Evolutionary conservation across 2,113 vertebrate genomes (phyloP).

Genomic region (Halichoerus grypus): DNA sequence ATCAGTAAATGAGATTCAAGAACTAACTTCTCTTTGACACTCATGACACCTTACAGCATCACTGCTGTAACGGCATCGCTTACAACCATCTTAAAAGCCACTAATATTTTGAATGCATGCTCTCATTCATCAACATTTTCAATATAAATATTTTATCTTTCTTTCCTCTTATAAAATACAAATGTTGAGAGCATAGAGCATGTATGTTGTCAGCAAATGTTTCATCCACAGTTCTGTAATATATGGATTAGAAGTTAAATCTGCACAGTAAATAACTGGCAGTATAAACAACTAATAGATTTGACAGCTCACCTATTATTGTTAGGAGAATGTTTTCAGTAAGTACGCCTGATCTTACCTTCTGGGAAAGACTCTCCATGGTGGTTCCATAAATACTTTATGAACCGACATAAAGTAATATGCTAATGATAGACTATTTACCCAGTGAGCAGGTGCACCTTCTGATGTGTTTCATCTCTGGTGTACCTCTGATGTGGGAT

Average conservation of each 20-base stretch:
- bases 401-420: slow-evolving; percentile 82
- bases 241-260: slow-evolving; percentile 71
- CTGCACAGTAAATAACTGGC: slow-evolving; percentile 63
- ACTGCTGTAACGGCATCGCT: not conserved
- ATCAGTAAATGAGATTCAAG: slow-evolving; percentile 75
- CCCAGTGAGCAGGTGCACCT: slow-evolving; percentile 86
- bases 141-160: slow-evolving; percentile 54
- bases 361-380: slow-evolving; percentile 76
- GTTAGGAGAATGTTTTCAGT: slow-evolving; percentile 59
- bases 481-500: slow-evolving; percentile 68
- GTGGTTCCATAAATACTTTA: slow-evolving; percentile 86
- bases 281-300: slow-evolving; percentile 72
- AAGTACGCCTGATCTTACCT: slow-evolving; percentile 75
- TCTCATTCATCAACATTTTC: slow-evolving; percentile 53
- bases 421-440: slow-evolving; percentile 88
- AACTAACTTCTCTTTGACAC: slow-evolving; percentile 61
- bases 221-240: slow-evolving; percentile 66
- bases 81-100: slow-evolving; percentile 11
- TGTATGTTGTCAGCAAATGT: slow-evolving; percentile 53
- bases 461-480: slow-evolving; percentile 70
- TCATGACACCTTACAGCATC: slow-evolving; percentile 47
- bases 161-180: slow-evolving; percentile 49
- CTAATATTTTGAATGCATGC: slow-evolving; percentile 23
- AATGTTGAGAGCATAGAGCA: slow-evolving; percentile 45
- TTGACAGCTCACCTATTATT: slow-evolving; percentile 50